Evolutionary conservation across 2,113 vertebrate genomes (phyloP).

Genomic region (Siphamia tubifer): DNA sequence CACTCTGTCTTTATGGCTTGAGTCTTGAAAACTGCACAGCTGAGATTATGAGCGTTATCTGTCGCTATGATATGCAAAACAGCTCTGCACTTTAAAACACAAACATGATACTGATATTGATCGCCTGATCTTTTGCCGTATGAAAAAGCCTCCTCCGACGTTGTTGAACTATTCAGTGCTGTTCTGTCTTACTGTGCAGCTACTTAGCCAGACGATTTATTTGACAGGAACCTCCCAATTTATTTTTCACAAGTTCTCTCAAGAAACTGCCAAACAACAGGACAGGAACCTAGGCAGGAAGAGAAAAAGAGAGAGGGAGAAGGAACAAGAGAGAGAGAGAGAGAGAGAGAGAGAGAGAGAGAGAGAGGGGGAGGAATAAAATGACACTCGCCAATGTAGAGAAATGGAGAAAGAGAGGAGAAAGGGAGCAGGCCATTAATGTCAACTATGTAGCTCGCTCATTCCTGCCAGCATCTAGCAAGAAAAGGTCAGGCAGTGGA

Average conservation of each 20-base stretch:
- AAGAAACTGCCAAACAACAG: conserved; percentile 37
- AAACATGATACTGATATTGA: neutral
- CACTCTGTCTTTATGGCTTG: too few relatives aligned
- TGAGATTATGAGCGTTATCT: too few relatives aligned
- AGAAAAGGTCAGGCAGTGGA: conserved; percentile 78
- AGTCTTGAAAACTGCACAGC: too few relatives aligned
- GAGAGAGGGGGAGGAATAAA: neutral
- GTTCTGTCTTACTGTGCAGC: neutral
- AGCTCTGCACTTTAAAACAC: neutral
- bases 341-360: conserved; percentile 17
- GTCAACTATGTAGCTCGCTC: conserved; percentile 70
- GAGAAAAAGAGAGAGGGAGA: neutral
- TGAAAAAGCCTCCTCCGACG: neutral
- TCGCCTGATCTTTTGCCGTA: neutral
- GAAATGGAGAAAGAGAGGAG: neutral
- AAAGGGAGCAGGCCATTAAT: conserved; percentile 73
- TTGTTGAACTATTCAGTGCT: neutral
- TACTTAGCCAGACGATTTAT: neutral
- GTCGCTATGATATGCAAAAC: neutral
- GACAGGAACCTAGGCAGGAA: conserved; percentile 5
- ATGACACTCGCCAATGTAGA: neutral
- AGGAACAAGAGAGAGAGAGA: conserved; percentile 34
- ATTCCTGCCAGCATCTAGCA: conserved; percentile 64
- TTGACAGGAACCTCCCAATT: conserved; percentile 35
- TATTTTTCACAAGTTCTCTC: conserved; percentile 36